These are phyloP conservation scores for Cynopterus brachyotis DNA, from an alignment of 2,113 vertebrate species.

Conservation along the genomic window DNA sequence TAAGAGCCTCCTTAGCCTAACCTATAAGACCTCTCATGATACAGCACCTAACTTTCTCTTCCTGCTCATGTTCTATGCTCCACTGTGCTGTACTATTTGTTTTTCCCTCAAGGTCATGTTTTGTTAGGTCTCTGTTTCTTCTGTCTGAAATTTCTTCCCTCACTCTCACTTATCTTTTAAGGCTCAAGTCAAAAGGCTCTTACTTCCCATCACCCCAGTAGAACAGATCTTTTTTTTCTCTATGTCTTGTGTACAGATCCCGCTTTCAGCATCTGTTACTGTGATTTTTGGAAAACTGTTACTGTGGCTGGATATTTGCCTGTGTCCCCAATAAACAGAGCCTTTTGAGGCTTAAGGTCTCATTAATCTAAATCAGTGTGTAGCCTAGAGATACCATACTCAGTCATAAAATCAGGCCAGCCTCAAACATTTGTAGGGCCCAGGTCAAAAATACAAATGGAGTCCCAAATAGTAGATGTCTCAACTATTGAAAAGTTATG, in stretches of 20 bases:
- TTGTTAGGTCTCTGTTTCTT: neutral
- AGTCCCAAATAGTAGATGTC: neutral
- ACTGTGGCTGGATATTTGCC: neutral
- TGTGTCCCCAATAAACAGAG: neutral
- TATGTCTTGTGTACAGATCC: neutral
- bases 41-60: neutral
- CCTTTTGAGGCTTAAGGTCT: neutral
- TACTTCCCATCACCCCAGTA: neutral
- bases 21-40: neutral
- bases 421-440: neutral
- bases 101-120: neutral
- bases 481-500: neutral
- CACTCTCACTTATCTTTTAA: neutral
- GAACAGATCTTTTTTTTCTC: neutral
- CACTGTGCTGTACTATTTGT: neutral
- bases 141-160: neutral
- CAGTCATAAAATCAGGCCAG: neutral
- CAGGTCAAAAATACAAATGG: neutral
- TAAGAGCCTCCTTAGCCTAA: neutral
- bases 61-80: neutral
- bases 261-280: neutral
- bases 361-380: neutral
- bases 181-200: neutral
- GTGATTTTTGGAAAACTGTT: neutral
- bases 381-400: neutral